Evolutionary conservation across 2,113 vertebrate genomes (phyloP).

Genomic region (Muntiacus reevesi): DNA sequence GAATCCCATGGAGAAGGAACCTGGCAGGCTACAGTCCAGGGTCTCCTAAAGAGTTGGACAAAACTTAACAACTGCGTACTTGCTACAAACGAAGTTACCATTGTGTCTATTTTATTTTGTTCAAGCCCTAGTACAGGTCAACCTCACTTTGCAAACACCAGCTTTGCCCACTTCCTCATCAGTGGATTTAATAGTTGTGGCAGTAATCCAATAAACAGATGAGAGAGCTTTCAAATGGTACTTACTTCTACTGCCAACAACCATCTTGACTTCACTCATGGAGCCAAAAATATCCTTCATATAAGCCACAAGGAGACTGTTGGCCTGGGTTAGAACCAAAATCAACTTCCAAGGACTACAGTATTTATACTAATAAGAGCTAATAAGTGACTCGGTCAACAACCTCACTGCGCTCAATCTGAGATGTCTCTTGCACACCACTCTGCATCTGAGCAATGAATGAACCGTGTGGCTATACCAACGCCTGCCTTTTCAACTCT

Average conservation of each 20-base stretch:
- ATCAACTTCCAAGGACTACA: background rate
- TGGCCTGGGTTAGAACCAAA: background rate
- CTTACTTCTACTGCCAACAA: background rate
- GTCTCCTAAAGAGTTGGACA: background rate
- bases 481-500: background rate
- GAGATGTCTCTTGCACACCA: background rate
- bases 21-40: no score
- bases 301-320: background rate
- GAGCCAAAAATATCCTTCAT: background rate
- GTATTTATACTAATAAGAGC: background rate
- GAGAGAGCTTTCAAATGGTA: background rate
- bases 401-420: accelerated
- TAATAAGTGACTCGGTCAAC: background rate
- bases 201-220: background rate
- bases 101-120: background rate
- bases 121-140: background rate
- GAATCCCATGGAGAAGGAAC: background rate
- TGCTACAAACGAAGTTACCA: background rate
- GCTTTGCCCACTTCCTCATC: background rate
- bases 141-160: background rate
- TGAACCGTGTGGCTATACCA: background rate
- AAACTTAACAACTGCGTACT: background rate
- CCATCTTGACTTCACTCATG: background rate
- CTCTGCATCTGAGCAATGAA: background rate
- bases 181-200: background rate